Evolutionary conservation across 2,888 invertebrate species (phyloP), one percentile per base, ranked within the genome.

Genomic region (Ormyrus pomaceus): DNA sequence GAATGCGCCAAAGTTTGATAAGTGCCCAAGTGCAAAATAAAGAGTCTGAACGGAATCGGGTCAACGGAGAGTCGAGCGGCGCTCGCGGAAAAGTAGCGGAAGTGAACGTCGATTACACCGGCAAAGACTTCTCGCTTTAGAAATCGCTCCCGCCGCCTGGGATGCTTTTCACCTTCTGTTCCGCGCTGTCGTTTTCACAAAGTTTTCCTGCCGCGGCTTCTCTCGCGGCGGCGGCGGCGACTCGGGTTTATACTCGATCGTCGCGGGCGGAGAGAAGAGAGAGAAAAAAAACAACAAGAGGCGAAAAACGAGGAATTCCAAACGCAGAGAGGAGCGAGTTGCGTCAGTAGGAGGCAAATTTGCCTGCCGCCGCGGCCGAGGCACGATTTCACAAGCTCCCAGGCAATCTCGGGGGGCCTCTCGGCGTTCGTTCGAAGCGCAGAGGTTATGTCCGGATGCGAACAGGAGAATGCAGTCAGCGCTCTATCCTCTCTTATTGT

Each of bases 41-140:
- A 55, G 59, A 68, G 69, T 66, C 69, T 68, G 51, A 34, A 53
- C 68, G 53, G 13, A 75, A 75, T 75, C 61, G 68, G 75, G 75
- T 75, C 75, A 68, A 51, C 68, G 46, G 62, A 62, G 62, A 51
- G 5, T 19, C 45, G 62, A 58, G 72, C 62, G 48, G 34, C 11
- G 58, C 61, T 64, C 64, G 62, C 58, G 62, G 64, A 77, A 70
- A 62, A 70, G 70, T 64, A 62, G 56, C 77, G 77, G 77, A 77
- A 77, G 77, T 77, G 77, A 77, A 77, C 70, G 77, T 69, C 77
- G 70, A 77, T 77, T 77, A 77, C 70, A 64, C 50, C 11, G 68
- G 46, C 61, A 64, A 77, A 77, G 70, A 77, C 56, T 64, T 58
- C 64, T 70, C 61, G 51, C 45, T 70, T 70, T 77, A 77, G 77